Base-by-base conservation (phyloP, 2,797 vertebrate species). In the Anabas testudineus region DNA sequence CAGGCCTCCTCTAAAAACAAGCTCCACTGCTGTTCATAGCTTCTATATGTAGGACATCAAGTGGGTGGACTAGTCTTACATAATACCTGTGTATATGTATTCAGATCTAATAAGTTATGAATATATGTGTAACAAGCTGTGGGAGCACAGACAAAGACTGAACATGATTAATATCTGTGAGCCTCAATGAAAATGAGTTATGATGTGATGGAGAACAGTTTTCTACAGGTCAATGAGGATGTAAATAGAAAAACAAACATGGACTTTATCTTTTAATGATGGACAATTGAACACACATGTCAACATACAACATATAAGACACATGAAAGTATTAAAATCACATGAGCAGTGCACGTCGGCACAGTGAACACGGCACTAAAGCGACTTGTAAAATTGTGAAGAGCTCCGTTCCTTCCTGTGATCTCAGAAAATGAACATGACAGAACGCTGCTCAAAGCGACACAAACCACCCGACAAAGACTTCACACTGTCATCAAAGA, bases 61-160 rank as follows among this genome's bases (percentile, higher is more conserved):
- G 86, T 89, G 85, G 85, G 84, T 53, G 87, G 79, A 63, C 58
- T 68, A 36, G 57, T 66, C 48, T 86, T 84, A 39, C 62, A 57
- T 70, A 83, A 83, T 53, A 36, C 56, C 61, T 83, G 60, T 76
- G 84, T 80, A 66, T 57, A 59, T 65, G 57, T 54, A 45, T 71
- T 14, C 59, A 64, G n/a, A 76, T 83, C 52, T 65, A 76, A 72
- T 67, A 78, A 68, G 24, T 78, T 59, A 43, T 58, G 54, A 80
- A 79, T 56, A 72, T 80, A 79, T 77, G 21, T 55, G 37, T 54
- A 43, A 62, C 67, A 74, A 56, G 47, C 66, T 49, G 48, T 73
- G 62, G 77, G 76, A 65, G 34, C 43, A 22, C 28, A 49, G n/a
- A 74, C 65, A 71, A 48, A 63, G 61, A 71, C 51, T 49, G 47